Evolutionary conservation across 2,797 vertebrate species (phyloP).

Genomic region (Hypotaenidia okinawae): DNA sequence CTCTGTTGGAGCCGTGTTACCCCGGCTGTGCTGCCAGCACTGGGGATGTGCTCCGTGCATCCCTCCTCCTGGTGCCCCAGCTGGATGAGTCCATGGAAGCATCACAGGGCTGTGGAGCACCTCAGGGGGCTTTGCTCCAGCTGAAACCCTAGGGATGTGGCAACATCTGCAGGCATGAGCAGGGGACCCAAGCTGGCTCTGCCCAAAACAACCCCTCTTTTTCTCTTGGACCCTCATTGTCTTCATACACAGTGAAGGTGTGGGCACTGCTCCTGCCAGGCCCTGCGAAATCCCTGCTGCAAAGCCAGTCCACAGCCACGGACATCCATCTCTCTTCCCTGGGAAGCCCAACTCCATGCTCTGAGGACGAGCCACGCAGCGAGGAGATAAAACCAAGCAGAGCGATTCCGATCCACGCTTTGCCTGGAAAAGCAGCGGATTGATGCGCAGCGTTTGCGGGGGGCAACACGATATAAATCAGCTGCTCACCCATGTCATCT

Average conservation of each 20-base stretch:
- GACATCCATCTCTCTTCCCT: fast-evolving
- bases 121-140: neutral
- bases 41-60: fast-evolving
- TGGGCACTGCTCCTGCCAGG: fast-evolving
- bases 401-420: neutral
- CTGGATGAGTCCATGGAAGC: neutral
- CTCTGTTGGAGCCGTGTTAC: fast-evolving
- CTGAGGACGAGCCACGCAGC: neutral
- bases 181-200: neutral
- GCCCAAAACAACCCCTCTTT: neutral
- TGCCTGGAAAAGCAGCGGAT: neutral
- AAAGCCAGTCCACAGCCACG: fast-evolving
- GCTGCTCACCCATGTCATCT: neutral
- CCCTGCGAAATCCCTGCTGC: fast-evolving
- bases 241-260: fast-evolving
- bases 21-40: fast-evolving
- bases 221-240: neutral
- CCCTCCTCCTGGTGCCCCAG: fast-evolving
- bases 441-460: neutral
- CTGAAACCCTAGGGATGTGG: neutral
- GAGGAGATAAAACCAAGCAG: neutral
- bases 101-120: neutral
- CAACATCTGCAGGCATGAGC: fast-evolving
- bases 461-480: neutral
- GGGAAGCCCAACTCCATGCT: fast-evolving